Percentiles rank a stretch among this genome's conserved stretches.
phyloP scores from a whole-genome alignment of 2,113 vertebrate genomes.

The Corythornis cristatus region DNA sequence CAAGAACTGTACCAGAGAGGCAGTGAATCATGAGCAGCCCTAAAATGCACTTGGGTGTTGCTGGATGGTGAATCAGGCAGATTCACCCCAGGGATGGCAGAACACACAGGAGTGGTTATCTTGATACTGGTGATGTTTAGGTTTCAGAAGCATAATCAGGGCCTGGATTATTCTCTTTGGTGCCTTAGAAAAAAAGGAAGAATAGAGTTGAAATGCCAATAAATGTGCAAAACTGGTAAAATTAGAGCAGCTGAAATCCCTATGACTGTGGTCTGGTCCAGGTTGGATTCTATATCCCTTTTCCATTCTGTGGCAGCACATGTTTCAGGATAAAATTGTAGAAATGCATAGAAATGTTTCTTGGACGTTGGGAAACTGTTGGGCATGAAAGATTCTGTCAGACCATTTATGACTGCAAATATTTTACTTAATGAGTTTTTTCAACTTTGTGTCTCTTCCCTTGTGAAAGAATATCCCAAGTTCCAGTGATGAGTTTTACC shows the following conservation, averaged over 20 bases:
- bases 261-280: neutral
- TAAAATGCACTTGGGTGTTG: neutral
- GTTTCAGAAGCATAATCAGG: neutral
- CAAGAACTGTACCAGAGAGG: neutral
- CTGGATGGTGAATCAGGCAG: neutral
- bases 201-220: neutral
- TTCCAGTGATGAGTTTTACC: neutral
- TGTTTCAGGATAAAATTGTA: neutral
- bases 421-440: neutral
- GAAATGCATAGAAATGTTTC: neutral
- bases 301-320: neutral
- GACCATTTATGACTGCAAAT: neutral
- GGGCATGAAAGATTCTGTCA: neutral
- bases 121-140: neutral
- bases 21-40: neutral
- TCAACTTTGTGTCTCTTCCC: neutral
- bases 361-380: neutral
- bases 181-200: neutral
- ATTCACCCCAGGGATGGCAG: neutral
- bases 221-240: neutral
- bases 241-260: neutral
- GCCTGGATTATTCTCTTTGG: neutral
- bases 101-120: neutral
- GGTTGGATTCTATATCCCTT: neutral
- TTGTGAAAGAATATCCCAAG: neutral